A percentile compares a stretch with the other conserved stretches of the same genome.
phyloP scores from a whole-genome alignment of 1,140 invertebrate genomes.

The Tribolium castaneum region DNA sequence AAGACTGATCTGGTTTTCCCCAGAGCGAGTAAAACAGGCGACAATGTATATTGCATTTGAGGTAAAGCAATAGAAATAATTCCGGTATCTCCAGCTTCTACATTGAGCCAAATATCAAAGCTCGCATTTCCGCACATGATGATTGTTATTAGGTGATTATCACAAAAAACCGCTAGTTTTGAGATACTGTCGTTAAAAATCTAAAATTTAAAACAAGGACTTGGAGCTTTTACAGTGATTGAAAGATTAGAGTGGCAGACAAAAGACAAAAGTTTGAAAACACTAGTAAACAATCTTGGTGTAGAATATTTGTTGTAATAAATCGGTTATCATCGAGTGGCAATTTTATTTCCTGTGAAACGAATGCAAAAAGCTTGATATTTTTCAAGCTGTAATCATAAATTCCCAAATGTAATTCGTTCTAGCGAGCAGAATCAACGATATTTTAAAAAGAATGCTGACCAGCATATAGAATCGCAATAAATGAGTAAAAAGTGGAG shows the following conservation, averaged over 20 bases:
- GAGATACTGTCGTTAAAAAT: no score
- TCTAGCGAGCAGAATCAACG: constrained; percentile 13
- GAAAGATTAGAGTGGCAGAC: no score
- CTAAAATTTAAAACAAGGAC: no score
- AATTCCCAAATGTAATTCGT: constrained; percentile 14
- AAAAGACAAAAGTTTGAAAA: no score
- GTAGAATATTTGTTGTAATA: no score
- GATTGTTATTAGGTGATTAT: neutral
- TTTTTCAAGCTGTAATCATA: neutral
- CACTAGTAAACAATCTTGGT: no score
- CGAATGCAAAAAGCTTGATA: neutral
- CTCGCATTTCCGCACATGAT: neutral
- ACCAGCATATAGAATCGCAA: constrained; percentile 25
- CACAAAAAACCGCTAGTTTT: neutral
- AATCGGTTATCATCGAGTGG: no score
- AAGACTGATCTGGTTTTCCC: neutral
- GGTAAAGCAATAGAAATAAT: neutral
- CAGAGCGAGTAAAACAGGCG: neutral
- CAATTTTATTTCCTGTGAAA: no score
- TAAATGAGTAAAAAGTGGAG: constrained; percentile 13
- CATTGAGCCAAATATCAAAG: neutral
- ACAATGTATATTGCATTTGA: neutral
- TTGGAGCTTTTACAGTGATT: no score
- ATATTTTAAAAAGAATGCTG: constrained; percentile 26
- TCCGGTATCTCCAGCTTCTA: neutral